Percentiles rank a stretch among this genome's conserved stretches.
Evolutionary conservation across 1,140 invertebrate species (phyloP).

Genomic region (Drosophila cardini): DNA sequence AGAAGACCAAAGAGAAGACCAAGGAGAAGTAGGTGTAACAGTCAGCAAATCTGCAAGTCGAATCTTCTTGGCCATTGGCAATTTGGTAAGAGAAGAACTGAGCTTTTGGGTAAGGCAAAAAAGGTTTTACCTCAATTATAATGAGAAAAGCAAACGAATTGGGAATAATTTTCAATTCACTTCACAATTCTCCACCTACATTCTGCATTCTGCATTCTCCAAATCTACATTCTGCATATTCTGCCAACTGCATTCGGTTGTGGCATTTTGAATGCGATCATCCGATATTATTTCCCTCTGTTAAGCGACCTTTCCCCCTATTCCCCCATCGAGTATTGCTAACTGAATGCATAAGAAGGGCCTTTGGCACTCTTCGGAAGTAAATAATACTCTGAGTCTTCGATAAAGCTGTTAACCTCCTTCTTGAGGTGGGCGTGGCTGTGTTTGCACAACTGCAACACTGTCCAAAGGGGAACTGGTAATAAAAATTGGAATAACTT

Average conservation of each 20-base stretch:
- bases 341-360: slow-evolving; percentile 2
- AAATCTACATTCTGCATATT: slow-evolving; percentile 13
- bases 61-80: slow-evolving; percentile 57
- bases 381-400: background rate
- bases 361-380: background rate
- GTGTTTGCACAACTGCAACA: slow-evolving; percentile 51
- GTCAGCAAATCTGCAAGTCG: slow-evolving; percentile 60
- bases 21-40: slow-evolving; percentile 15
- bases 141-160: slow-evolving; percentile 84
- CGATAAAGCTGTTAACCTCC: slow-evolving; percentile 72
- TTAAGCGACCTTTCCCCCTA: slow-evolving; percentile 65
- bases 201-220: slow-evolving; percentile 25
- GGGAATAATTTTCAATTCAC: slow-evolving; percentile 84
- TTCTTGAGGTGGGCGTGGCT: slow-evolving; percentile 43
- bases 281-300: slow-evolving; percentile 54
- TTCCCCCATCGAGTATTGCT: slow-evolving; percentile 46
- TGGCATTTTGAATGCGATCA: slow-evolving; percentile 55
- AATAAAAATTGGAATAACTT: too few relatives aligned
- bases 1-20: slow-evolving; percentile 7
- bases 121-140: slow-evolving; percentile 75
- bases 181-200: slow-evolving; percentile 77
- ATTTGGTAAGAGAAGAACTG: slow-evolving; percentile 14
- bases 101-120: slow-evolving; percentile 37
- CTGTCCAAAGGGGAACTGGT: background rate
- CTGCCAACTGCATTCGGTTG: background rate